Evolutionary conservation across 2,888 invertebrate genomes (phyloP).

Genomic region (Drosophila villosipedis): DNA sequence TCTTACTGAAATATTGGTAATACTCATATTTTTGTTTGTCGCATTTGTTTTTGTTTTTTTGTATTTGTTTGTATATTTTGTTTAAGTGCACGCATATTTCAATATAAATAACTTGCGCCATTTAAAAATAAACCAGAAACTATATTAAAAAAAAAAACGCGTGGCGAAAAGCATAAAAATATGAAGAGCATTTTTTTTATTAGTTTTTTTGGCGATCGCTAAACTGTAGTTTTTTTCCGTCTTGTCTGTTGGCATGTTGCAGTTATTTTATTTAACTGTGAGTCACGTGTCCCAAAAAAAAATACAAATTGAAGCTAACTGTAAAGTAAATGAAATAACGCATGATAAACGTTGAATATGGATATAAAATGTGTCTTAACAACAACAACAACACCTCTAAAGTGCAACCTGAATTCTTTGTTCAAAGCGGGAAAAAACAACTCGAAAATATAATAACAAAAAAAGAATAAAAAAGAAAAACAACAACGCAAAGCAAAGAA

Average conservation of each 20-base stretch:
- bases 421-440: conserved; percentile 2
- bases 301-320: conserved; percentile 5
- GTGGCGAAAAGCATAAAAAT: conserved; percentile 13
- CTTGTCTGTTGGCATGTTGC: background rate
- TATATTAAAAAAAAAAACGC: conserved; percentile 9
- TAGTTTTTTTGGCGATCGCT: conserved; percentile 5
- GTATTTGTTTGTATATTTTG: conserved; percentile 18
- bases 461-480: conserved; percentile 11
- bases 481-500: conserved; percentile 19
- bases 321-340: background rate
- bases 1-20: conserved; percentile 59
- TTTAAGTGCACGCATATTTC: conserved; percentile 22
- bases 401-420: conserved; percentile 16
- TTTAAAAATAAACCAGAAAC: conserved; percentile 34
- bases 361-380: background rate
- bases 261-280: conserved; percentile 41
- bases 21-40: conserved; percentile 28
- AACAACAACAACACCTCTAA: conserved; percentile 5
- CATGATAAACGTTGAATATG: background rate
- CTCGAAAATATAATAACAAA: conserved; percentile 4
- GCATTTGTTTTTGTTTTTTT: conserved; percentile 2
- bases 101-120: conserved; percentile 45
- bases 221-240: background rate
- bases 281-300: conserved; percentile 54
- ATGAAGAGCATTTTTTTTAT: background rate